These are phyloP conservation scores for Coccyzus lansbergi DNA, from an alignment of 2,797 vertebrate species.

Conservation along the genomic window DNA sequence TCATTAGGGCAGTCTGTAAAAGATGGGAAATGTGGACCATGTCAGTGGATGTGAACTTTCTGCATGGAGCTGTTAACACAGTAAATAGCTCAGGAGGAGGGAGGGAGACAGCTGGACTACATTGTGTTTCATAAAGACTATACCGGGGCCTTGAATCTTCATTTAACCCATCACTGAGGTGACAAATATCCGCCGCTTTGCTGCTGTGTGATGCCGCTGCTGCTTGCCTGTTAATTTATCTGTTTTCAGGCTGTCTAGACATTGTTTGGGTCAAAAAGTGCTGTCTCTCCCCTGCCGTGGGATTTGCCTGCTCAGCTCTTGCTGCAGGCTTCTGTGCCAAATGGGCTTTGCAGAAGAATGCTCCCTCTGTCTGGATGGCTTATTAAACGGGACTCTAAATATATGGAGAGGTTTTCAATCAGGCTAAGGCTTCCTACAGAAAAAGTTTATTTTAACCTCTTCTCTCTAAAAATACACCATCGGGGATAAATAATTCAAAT, in stretches of 20 bases:
- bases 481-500: conserved; percentile 64
- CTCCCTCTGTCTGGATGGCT: conserved; percentile 64
- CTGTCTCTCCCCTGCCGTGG: conserved; percentile 65
- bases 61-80: conserved; percentile 52
- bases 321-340: conserved; percentile 59
- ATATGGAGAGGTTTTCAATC: conserved; percentile 63
- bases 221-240: conserved; percentile 75
- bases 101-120: conserved; percentile 73
- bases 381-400: conserved; percentile 59
- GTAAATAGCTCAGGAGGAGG: conserved; percentile 56
- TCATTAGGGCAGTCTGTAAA: conserved; percentile 39
- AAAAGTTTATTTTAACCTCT: conserved; percentile 75
- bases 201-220: conserved; percentile 71
- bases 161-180: conserved; percentile 77
- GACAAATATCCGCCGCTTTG: conserved; percentile 76
- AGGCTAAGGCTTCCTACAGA: conserved; percentile 73
- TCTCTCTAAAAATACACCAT: conserved; percentile 66
- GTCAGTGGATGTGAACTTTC: conserved; percentile 50
- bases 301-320: conserved; percentile 68
- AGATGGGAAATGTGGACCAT: conserved; percentile 28
- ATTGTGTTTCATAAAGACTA: conserved; percentile 63
- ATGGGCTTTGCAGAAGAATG: conserved; percentile 69
- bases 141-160: conserved; percentile 62
- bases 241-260: conserved; percentile 82
- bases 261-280: conserved; percentile 75